Base-by-base conservation (phyloP, 37 sponge, comb jelly and placozoan species). In the Spongilla lacustris region DNA sequence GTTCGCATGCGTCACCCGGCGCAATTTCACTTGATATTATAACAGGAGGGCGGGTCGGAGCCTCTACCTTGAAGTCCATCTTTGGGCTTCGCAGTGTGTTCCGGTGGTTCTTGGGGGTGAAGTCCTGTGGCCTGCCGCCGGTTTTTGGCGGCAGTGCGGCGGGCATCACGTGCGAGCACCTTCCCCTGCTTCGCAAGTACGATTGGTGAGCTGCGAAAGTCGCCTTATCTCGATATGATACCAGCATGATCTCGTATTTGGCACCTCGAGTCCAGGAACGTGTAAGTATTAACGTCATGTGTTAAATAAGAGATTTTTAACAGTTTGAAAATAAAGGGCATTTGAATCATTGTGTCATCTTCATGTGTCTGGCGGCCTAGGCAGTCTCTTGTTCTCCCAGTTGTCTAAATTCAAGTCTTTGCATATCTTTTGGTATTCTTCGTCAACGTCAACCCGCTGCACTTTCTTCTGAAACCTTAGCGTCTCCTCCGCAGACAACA, bases 381-480 rank as follows among this genome's bases (percentile, higher is more conserved):
- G 95, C 0, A 85, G 93, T 80, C 95, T 81, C 72, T 87, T 91
- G 68, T 94, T 94, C 87, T 89, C 95, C 95, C 95, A 94, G 50
- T 89, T 49, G 19, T 91, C 86, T 68, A 94, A 89, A 73, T 94
- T 90, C 35, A 91, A 50, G 34, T 88, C 37, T 66, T 85, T 58
- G 58, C 74, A 30, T 24, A 78, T 73, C 36, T 89, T 68, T 26
- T 77, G 35, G 33, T 76, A 88, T 73, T 92, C 92, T 22, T 92
- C 89, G 66, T 84, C 85, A 26, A 92, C 85, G 26, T 84, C 82
- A 23, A 92, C 89, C 28, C 50, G 41, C 73, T 67, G 11, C 19
- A 72, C 68, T 32, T 83, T 84, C 85, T 92, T 92, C 75, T 88
- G 89, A 37, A 84, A 92, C 23, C 31, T 32, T 27, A 92, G 77